Evolutionary conservation across 2,888 invertebrate genomes (phyloP).

Genomic region (Rhabditoides inermis): DNA sequence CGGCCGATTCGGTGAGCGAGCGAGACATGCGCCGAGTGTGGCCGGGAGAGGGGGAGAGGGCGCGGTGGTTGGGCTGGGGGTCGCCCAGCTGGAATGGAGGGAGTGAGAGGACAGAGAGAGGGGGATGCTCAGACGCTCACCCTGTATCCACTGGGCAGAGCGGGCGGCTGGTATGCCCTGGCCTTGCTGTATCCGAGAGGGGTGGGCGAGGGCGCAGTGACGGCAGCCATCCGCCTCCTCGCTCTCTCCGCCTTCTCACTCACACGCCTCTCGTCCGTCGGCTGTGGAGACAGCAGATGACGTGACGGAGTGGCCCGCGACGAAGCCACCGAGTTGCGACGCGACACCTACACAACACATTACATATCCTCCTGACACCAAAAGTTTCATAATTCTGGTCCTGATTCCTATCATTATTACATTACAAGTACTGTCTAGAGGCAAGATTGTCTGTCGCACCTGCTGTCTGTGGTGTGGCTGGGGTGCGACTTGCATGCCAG

Average conservation of each 20-base stretch:
- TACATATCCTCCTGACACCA: too few species aligned
- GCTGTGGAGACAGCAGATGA: background rate
- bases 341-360: constrained; percentile 34
- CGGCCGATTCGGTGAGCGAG: constrained; percentile 27
- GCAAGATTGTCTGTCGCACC: too few species aligned
- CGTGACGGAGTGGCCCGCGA: too few species aligned
- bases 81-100: constrained; percentile 23
- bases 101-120: background rate
- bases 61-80: constrained; percentile 23
- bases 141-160: constrained; percentile 44
- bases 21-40: constrained; percentile 38
- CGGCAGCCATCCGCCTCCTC: constrained; percentile 23
- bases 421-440: too few species aligned
- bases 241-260: constrained; percentile 10
- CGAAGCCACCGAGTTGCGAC: constrained; percentile 30
- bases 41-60: constrained; percentile 33
- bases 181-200: constrained; percentile 46
- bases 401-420: too few species aligned
- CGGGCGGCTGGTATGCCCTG: constrained; percentile 43
- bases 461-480: constrained; percentile 3
- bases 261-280: background rate
- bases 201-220: constrained; percentile 40
- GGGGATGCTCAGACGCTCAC: constrained; percentile 17
- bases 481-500: too few species aligned
- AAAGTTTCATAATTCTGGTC: too few species aligned